Percentiles rank a stretch among this genome's conserved stretches.
These are phyloP conservation scores for Unio delphinus DNA, from an alignment of 2,888 invertebrate genomes.

Conservation along the genomic window DNA sequence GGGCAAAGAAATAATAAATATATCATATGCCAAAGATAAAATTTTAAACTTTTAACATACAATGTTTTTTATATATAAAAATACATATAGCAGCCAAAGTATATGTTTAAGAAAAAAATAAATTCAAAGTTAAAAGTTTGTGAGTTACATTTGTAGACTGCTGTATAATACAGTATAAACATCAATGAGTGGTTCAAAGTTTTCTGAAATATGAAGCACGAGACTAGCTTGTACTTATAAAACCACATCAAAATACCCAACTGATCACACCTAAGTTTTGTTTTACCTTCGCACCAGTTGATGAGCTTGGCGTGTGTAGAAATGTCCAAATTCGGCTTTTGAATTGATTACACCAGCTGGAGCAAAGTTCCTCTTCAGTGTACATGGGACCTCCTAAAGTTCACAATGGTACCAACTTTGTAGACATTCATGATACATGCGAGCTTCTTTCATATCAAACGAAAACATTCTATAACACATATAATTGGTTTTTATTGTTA, in stretches of 20 bases:
- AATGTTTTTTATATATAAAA: too few relatives aligned
- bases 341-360: conserved; percentile 21
- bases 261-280: neutral
- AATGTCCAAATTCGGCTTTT: conserved; percentile 36
- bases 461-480: too few relatives aligned
- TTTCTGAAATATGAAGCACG: neutral
- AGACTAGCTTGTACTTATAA: neutral
- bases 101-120: too few relatives aligned
- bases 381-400: conserved; percentile 20
- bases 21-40: too few relatives aligned
- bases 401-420: neutral
- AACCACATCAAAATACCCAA: neutral
- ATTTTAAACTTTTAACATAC: too few relatives aligned
- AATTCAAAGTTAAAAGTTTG: too few relatives aligned
- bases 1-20: too few relatives aligned
- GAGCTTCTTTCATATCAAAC: neutral
- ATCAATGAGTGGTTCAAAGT: neutral
- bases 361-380: conserved; percentile 12
- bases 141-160: too few relatives aligned
- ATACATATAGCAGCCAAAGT: too few relatives aligned
- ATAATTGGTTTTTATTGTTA: too few relatives aligned
- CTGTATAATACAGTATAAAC: too few relatives aligned
- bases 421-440: neutral
- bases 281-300: conserved; percentile 34
- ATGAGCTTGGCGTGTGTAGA: conserved; percentile 39